Percentiles rank a stretch among this genome's conserved stretches.
These are phyloP conservation scores for Spea hammondii DNA, from an alignment of 2,797 vertebrate species.

Conservation along the genomic window DNA sequence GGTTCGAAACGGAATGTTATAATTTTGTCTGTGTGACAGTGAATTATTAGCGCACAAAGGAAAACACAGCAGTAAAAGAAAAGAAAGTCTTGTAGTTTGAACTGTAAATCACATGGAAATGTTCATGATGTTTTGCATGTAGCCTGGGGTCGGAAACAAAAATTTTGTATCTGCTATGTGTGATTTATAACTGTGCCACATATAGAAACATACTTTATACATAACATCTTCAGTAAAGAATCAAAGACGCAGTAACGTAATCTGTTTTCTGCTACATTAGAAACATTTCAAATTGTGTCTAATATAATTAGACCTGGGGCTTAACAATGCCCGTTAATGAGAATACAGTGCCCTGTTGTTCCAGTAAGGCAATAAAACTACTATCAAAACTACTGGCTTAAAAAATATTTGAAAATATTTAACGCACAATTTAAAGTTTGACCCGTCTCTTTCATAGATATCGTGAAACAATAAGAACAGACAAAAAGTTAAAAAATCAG, in stretches of 20 bases:
- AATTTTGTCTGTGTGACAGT: slow-evolving; percentile 2
- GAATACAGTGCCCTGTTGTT: too few relatives aligned
- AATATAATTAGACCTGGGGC: neutral
- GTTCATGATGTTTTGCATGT: slow-evolving; percentile 15
- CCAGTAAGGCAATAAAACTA: too few relatives aligned
- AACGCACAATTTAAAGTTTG: too few relatives aligned
- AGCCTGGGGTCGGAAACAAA: slow-evolving; percentile 7
- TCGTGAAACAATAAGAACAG: too few relatives aligned
- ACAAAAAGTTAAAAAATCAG: too few relatives aligned
- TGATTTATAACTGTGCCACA: slow-evolving; percentile 35
- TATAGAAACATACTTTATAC: neutral
- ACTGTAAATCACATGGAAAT: slow-evolving; percentile 34
- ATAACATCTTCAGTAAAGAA: neutral
- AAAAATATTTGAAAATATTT: too few relatives aligned
- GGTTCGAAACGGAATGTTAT: neutral
- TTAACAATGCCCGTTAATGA: too few relatives aligned
- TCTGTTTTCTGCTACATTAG: neutral
- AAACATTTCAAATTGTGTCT: neutral
- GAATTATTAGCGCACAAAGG: slow-evolving; percentile 9
- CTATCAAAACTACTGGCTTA: too few relatives aligned
- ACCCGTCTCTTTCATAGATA: too few relatives aligned
- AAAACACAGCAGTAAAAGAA: slow-evolving; percentile 13
- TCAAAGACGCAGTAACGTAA: neutral
- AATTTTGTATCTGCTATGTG: slow-evolving; percentile 19
- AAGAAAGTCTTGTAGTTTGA: slow-evolving; percentile 8